Evolutionary conservation across 2,797 vertebrate genomes (phyloP).

Genomic region (Carcharodon carcharias): DNA sequence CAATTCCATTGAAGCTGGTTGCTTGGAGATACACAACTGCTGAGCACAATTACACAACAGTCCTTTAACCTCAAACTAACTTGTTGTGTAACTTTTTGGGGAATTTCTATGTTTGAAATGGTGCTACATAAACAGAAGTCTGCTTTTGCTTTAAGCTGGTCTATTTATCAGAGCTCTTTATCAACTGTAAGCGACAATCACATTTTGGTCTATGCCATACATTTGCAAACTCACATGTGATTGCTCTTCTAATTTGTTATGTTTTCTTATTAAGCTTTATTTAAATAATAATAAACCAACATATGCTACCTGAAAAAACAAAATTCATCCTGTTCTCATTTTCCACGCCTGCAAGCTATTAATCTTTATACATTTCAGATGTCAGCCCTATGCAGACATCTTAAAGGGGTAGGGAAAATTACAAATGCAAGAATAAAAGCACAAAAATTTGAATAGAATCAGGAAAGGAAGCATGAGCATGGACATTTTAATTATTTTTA

Average conservation of each 20-base stretch:
- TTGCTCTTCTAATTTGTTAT: background rate
- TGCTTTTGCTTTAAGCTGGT: background rate
- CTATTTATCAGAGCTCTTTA: background rate
- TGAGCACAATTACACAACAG: background rate
- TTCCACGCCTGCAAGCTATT: background rate
- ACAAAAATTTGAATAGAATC: background rate
- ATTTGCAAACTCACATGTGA: background rate
- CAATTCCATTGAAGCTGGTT: background rate
- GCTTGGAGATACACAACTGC: background rate
- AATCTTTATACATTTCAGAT: conserved; percentile 17
- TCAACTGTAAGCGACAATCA: background rate
- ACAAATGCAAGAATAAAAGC: background rate
- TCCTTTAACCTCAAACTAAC: background rate
- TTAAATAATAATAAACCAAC: background rate
- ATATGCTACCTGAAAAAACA: background rate
- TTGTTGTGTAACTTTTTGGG: background rate
- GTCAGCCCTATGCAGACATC: background rate
- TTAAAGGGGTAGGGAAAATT: background rate
- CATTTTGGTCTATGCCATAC: background rate
- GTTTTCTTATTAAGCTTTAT: background rate
- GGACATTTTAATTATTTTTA: background rate
- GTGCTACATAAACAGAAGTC: background rate
- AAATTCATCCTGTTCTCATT: conserved; percentile 15
- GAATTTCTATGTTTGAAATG: background rate
- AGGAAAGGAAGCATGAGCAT: background rate